Conservation (phyloP, 1,140 invertebrate genomes). For the Pachyrhynchus sulphureomaculatus region DNA sequence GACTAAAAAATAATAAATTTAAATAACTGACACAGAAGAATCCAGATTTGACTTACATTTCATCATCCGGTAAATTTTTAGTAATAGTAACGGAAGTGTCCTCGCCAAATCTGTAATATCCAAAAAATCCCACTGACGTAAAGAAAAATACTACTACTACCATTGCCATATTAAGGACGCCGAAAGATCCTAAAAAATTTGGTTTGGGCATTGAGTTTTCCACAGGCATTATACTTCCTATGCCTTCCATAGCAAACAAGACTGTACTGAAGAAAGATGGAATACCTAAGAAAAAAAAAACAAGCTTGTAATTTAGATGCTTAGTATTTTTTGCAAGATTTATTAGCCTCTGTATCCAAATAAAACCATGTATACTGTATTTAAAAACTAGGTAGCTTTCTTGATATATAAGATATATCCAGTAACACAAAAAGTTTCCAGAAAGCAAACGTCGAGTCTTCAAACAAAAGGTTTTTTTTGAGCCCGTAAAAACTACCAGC, state of each 20-base stretch:
- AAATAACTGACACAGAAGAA: too few species aligned
- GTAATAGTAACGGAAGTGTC: slow-evolving; percentile 32
- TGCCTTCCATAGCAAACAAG: slow-evolving; percentile 75
- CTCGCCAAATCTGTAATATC: slow-evolving; percentile 61
- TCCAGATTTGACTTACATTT: slow-evolving; percentile 40
- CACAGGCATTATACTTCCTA: slow-evolving; percentile 82
- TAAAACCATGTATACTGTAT: too few species aligned
- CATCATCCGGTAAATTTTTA: slow-evolving; percentile 33
- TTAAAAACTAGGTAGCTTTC: too few species aligned
- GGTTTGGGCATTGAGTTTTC: slow-evolving; percentile 81
- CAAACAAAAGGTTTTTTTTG: too few species aligned
- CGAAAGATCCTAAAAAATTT: slow-evolving; percentile 76
- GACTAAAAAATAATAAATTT: too few species aligned
- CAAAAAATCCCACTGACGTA: slow-evolving; percentile 77
- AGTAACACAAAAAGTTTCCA: too few species aligned
- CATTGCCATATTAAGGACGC: slow-evolving; percentile 83
- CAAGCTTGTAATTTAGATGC: too few species aligned
- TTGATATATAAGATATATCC: too few species aligned
- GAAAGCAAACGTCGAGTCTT: too few species aligned
- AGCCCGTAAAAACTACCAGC: too few species aligned
- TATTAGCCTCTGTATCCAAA: neutral
- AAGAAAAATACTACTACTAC: slow-evolving; percentile 70
- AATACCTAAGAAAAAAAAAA: slow-evolving; percentile 21
- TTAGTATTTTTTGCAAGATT: neutral
- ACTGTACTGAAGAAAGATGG: slow-evolving; percentile 66